phyloP scores from a whole-genome alignment of 1,140 invertebrate genomes.

The Philopotamus ludificatus region DNA sequence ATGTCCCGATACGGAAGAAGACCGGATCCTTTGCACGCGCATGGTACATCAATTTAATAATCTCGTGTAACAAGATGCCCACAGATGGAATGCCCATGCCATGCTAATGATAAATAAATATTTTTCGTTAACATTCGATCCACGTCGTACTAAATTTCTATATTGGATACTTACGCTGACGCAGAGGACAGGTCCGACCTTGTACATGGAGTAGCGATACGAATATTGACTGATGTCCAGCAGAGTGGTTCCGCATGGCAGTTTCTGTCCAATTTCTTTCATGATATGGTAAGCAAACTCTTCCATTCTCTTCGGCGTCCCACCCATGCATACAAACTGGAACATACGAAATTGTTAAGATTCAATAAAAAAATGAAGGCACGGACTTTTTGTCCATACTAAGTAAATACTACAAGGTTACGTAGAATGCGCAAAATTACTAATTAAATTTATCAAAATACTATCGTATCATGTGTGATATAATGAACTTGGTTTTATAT shows the following conservation, averaged over 20 bases:
- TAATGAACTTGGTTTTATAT: no score
- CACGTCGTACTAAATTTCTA: not conserved
- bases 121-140: no score
- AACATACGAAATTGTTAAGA: constrained; percentile 42
- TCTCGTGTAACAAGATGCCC: constrained; percentile 87
- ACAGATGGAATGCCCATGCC: constrained; percentile 94
- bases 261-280: constrained; percentile 84
- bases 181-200: constrained; percentile 91
- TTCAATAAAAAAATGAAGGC: no score
- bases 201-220: constrained; percentile 95
- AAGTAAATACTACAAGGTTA: no score
- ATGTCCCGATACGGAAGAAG: constrained; percentile 91
- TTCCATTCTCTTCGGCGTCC: constrained; percentile 92
- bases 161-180: constrained; percentile 77
- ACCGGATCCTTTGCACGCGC: constrained; percentile 83
- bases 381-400: no score
- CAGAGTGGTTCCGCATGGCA: constrained; percentile 83
- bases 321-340: constrained; percentile 97
- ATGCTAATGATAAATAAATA: constrained; percentile 56
- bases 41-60: constrained; percentile 92
- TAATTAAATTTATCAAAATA: constrained; percentile 5
- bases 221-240: constrained; percentile 89
- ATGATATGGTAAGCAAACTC: constrained; percentile 90
- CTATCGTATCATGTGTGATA: not conserved
- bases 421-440: not conserved